Conservation (phyloP, 2,888 invertebrate species). For the Dascillus cervinus region DNA sequence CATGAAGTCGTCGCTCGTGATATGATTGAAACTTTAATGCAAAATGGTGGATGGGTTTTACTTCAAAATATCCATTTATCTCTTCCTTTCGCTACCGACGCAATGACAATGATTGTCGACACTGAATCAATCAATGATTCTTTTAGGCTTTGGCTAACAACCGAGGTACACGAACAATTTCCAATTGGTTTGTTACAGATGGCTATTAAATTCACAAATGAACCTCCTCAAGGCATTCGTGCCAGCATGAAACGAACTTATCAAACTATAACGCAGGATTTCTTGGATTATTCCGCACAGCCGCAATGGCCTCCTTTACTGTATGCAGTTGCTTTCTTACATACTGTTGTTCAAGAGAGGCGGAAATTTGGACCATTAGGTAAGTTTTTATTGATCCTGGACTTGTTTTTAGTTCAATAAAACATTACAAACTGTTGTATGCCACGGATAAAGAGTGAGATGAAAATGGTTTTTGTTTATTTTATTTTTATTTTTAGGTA, state of each 20-base stretch:
- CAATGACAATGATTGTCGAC: slow-evolving; percentile 82
- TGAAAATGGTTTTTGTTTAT: no score
- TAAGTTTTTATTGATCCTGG: no score
- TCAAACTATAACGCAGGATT: slow-evolving; percentile 82
- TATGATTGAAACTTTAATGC: slow-evolving; percentile 38
- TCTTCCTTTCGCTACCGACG: slow-evolving; percentile 86
- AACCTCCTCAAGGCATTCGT: slow-evolving; percentile 91
- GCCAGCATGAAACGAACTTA: slow-evolving; percentile 93
- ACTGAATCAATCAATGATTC: slow-evolving; percentile 73
- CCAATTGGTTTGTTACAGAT: slow-evolving; percentile 84
- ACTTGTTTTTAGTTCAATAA: no score
- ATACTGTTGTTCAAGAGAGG: slow-evolving; percentile 91
- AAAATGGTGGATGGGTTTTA: slow-evolving; percentile 82
- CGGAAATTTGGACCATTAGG: slow-evolving; percentile 87
- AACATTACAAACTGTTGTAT: no score
- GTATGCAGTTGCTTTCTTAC: slow-evolving; percentile 90
- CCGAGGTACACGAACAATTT: slow-evolving; percentile 88
- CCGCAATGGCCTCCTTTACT: slow-evolving; percentile 90
- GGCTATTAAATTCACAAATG: slow-evolving; percentile 96
- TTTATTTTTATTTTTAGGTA: no score
- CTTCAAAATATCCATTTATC: slow-evolving; percentile 96
- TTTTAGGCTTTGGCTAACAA: slow-evolving; percentile 90
- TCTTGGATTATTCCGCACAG: slow-evolving; percentile 84
- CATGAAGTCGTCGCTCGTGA: slow-evolving; percentile 59
- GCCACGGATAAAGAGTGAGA: no score